Conservation (phyloP, 2,797 vertebrate species). For the Chaenodraco wilsoni region DNA sequence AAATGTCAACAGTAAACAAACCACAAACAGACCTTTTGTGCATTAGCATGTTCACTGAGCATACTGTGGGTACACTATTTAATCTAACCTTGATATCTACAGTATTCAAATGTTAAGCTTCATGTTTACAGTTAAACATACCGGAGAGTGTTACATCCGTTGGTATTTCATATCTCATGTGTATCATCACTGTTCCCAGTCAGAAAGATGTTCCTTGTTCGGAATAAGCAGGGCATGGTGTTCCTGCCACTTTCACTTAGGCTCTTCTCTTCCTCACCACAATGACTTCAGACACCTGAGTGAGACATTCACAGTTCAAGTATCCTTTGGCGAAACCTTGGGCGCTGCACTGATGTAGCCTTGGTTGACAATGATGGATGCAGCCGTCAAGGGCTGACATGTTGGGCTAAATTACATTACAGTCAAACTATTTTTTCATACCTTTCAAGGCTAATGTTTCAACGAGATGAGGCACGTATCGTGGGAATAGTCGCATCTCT, state of each 20-base stretch:
- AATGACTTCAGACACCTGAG: conserved; percentile 76
- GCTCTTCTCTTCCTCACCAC: conserved; percentile 51
- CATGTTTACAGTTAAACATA: conserved; percentile 1
- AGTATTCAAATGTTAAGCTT: conserved; percentile 12
- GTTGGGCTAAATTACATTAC: conserved; percentile 82
- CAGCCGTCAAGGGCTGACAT: conserved; percentile 76
- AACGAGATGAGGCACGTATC: conserved; percentile 64
- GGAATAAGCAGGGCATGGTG: conserved; percentile 66
- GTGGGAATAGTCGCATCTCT: conserved; percentile 44
- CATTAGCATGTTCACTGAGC: conserved; percentile 3
- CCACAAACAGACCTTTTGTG: conserved; percentile 31
- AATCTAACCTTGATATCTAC: conserved; percentile 12
- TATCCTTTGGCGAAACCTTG: conserved; percentile 80
- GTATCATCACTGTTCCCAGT: conserved; percentile 28
- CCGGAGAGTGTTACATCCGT: neutral
- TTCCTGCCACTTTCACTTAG: conserved; percentile 74
- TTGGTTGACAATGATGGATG: conserved; percentile 86
- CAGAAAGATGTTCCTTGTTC: conserved; percentile 47
- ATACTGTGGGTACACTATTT: conserved; percentile 3
- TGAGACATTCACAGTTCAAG: conserved; percentile 72
- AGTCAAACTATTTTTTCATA: conserved; percentile 69
- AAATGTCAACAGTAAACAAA: conserved; percentile 75
- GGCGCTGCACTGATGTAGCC: conserved; percentile 73
- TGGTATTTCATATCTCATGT: conserved; percentile 11
- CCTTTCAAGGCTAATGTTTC: conserved; percentile 79